phyloP scores from a whole-genome alignment of 2,888 invertebrate species.

The Tipula unca region DNA sequence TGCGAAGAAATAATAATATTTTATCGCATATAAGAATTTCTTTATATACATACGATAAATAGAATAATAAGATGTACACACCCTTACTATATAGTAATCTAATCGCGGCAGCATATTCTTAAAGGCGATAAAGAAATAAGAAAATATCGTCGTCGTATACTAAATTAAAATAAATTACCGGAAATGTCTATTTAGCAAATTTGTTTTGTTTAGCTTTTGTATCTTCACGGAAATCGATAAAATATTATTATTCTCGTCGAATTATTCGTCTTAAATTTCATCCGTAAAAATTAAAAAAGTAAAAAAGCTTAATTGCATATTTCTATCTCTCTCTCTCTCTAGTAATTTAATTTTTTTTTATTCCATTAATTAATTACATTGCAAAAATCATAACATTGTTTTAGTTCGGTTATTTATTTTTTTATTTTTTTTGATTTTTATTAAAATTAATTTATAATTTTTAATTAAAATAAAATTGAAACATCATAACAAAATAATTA shows the following conservation, averaged over 20 bases:
- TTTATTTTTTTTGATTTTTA: background rate
- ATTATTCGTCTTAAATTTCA: background rate
- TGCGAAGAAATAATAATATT: background rate
- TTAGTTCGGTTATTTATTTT: background rate
- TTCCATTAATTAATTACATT: background rate
- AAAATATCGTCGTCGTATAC: background rate
- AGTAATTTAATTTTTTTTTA: background rate
- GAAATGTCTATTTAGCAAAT: background rate
- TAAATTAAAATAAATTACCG: background rate
- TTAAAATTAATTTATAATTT: background rate
- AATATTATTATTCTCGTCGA: background rate
- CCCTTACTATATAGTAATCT: background rate
- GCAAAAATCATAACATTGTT: background rate
- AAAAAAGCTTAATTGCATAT: background rate
- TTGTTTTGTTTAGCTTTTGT: background rate
- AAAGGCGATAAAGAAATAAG: background rate
- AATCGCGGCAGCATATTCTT: background rate
- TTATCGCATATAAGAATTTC: background rate
- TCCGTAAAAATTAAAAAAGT: background rate
- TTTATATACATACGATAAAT: background rate
- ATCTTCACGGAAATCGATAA: background rate
- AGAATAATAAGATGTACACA: background rate
- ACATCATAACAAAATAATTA: background rate
- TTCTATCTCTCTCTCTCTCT: background rate
- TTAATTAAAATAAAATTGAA: background rate